Percentiles rank a stretch among this genome's conserved stretches.
Evolutionary conservation across 1,140 invertebrate species (phyloP).

Genomic region (Drosophila bocki): DNA sequence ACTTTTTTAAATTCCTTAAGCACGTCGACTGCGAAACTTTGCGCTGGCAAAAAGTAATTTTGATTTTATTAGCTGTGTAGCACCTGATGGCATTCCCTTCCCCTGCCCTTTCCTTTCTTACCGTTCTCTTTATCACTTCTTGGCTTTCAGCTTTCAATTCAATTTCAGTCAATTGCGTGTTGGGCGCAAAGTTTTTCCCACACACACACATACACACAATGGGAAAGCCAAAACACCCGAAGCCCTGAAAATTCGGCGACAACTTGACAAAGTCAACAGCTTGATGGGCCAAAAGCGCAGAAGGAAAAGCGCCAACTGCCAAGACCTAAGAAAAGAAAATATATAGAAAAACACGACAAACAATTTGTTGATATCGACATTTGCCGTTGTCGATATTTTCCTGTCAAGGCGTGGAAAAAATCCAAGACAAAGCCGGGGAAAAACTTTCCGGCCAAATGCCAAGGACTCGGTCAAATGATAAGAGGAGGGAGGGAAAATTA

Average conservation of each 20-base stretch:
- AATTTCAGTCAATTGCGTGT: constrained; percentile 71
- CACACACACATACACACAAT: constrained; percentile 32
- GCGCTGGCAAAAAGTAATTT: constrained; percentile 72
- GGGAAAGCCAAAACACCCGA: constrained; percentile 34
- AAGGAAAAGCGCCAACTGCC: constrained; percentile 7
- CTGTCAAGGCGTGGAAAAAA: constrained; percentile 41
- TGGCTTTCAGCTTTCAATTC: constrained; percentile 62
- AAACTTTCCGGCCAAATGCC: constrained; percentile 61
- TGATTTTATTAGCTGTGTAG: constrained; percentile 82
- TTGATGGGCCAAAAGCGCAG: constrained; percentile 33
- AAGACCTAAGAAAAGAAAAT: constrained; percentile 11
- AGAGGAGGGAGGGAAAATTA: constrained; percentile 19
- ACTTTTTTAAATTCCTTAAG: constrained; percentile 77
- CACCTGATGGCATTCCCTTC: constrained; percentile 67
- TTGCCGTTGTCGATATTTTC: constrained; percentile 60
- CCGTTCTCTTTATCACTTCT: constrained; percentile 12
- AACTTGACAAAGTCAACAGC: constrained; percentile 66
- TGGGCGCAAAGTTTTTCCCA: constrained; percentile 61
- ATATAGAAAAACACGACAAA: constrained; percentile 38
- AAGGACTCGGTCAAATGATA: constrained; percentile 48
- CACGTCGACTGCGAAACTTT: constrained; percentile 62
- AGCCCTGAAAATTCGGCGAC: constrained; percentile 43
- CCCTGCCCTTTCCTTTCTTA: background rate
- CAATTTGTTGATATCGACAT: constrained; percentile 69
- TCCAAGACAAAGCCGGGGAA: constrained; percentile 39